These are phyloP conservation scores for Acrobasis suavella DNA, from an alignment of 2,888 invertebrate genomes.

Conservation along the genomic window DNA sequence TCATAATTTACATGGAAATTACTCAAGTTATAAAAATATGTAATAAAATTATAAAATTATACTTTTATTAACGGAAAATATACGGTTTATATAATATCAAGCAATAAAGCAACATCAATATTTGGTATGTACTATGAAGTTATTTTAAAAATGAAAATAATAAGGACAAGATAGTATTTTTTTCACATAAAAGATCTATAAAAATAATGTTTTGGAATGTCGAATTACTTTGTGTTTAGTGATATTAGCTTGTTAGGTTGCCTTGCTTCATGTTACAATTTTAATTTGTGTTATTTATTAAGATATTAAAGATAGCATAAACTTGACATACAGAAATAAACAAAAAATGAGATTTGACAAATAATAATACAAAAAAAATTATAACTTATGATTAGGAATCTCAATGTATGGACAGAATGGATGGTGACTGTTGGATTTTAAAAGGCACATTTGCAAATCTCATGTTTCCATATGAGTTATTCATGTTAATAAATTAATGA, in stretches of 20 bases:
- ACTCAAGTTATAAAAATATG: slow-evolving; percentile 62
- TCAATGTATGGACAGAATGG: slow-evolving; percentile 60
- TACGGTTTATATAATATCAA: slow-evolving; percentile 25
- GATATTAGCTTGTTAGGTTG: slow-evolving; percentile 33
- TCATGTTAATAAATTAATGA: slow-evolving; percentile 44
- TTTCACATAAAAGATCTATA: slow-evolving; percentile 49
- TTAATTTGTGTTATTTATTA: slow-evolving; percentile 3
- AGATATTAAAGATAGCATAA: not conserved
- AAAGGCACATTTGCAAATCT: slow-evolving; percentile 68
- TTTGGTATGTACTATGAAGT: not conserved
- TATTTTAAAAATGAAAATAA: slow-evolving; percentile 21
- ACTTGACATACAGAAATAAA: slow-evolving; percentile 1
- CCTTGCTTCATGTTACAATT: slow-evolving; percentile 15
- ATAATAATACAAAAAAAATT: not conserved
- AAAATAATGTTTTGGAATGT: slow-evolving; percentile 72
- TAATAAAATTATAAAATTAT: slow-evolving; percentile 67
- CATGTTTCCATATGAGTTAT: slow-evolving; percentile 36
- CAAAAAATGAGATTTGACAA: slow-evolving; percentile 13
- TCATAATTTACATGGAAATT: slow-evolving; percentile 57
- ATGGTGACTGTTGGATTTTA: slow-evolving; percentile 62
- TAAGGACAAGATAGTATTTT: slow-evolving; percentile 24
- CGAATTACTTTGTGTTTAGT: slow-evolving; percentile 44
- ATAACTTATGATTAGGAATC: slow-evolving; percentile 40
- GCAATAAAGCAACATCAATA: slow-evolving; percentile 9
- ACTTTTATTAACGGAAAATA: slow-evolving; percentile 57